Evolutionary conservation across 2,797 vertebrate genomes (phyloP).

Genomic region (Cynopterus sphinx): DNA sequence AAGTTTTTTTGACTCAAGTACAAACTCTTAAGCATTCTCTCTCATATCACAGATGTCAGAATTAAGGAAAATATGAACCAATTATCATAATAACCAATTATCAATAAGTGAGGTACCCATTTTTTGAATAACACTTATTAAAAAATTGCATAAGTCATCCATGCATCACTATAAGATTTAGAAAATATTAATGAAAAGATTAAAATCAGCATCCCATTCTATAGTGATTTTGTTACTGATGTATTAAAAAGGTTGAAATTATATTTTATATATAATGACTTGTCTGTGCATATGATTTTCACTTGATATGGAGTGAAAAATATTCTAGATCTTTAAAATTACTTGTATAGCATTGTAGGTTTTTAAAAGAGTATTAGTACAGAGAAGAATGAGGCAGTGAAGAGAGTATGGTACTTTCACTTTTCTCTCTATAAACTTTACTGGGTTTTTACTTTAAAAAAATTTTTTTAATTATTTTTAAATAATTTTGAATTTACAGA

Average conservation of each 20-base stretch:
- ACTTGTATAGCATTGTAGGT: not conserved
- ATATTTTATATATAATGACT: not conserved
- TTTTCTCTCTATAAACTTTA: not conserved
- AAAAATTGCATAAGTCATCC: not conserved
- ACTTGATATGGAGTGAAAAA: not conserved
- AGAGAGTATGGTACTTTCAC: not conserved
- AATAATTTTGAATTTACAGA: not conserved
- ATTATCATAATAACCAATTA: not conserved
- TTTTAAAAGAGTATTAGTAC: not conserved
- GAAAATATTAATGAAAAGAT: not conserved
- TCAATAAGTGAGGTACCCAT: not conserved
- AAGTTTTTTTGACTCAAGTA: conserved; percentile 2
- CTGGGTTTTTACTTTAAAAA: not conserved
- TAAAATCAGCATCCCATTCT: not conserved
- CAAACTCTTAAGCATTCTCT: not conserved
- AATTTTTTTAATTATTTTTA: conserved; percentile 4
- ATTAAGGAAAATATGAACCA: conserved; percentile 1
- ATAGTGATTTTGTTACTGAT: not conserved
- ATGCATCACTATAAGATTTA: not conserved
- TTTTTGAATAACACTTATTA: not conserved
- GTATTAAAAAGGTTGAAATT: not conserved
- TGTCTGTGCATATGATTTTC: not conserved
- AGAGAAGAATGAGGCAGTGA: not conserved
- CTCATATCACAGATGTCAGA: not conserved
- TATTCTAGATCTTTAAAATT: not conserved